Conservation (phyloP, 2,797 vertebrate species). For the Monodelphis domestica region DNA sequence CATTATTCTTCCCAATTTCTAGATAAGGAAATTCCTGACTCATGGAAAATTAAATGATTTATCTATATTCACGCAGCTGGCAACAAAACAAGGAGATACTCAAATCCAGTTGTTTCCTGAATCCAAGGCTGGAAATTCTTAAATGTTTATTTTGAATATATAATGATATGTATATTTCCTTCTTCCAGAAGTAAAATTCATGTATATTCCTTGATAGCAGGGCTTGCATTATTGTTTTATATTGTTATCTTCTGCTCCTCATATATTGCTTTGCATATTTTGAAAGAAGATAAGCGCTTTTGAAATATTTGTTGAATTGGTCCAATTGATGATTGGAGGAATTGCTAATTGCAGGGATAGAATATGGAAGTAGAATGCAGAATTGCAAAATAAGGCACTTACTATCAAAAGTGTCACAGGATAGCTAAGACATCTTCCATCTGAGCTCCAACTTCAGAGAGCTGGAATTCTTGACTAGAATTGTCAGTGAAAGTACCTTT, state of each 20-base stretch:
- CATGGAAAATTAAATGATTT: not conserved
- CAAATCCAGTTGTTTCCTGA: not conserved
- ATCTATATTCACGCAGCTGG: not conserved
- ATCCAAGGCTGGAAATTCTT: not conserved
- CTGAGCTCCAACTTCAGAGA: not conserved
- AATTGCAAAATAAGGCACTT: not conserved
- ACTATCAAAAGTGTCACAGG: not conserved
- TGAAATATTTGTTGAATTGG: not conserved
- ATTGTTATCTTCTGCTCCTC: not conserved
- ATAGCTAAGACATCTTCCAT: not conserved
- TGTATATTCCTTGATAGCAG: not conserved
- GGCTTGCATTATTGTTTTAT: not conserved
- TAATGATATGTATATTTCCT: not conserved
- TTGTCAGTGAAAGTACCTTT: not conserved
- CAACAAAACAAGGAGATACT: not conserved
- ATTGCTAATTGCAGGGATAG: not conserved
- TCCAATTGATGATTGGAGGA: too few species aligned
- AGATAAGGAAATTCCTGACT: not conserved
- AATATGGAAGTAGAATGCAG: not conserved
- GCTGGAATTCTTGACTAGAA: not conserved
- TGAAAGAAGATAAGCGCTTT: not conserved
- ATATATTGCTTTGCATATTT: not conserved
- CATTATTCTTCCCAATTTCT: not conserved
- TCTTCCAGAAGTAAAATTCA: not conserved
- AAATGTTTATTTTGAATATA: not conserved